Base-by-base conservation (phyloP, 1,140 invertebrate genomes). In the Penaeus japonicus region DNA sequence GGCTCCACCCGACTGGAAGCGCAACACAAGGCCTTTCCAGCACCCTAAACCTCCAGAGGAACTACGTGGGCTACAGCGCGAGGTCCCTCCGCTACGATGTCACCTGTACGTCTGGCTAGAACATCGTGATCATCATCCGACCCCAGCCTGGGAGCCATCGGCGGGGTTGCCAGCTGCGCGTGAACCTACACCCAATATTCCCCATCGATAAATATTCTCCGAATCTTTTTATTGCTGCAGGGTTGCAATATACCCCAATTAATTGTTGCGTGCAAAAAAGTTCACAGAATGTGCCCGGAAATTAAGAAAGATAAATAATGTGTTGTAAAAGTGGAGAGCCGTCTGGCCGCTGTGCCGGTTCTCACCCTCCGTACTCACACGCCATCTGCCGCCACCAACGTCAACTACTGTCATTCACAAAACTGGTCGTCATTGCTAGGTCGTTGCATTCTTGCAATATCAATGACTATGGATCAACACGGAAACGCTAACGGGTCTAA, bases 331-430 rank as follows among this genome's bases (percentile, higher is more conserved):
- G n/a, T 35, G 4, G 30, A 24, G 54, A 32, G 35, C 84, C 39
- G 65, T 81, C 32, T 81, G 70, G 47, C 27, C 59, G 53, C 65
- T 39, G 39, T 30, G 70, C 70, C 55, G 27, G 79, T 30, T 30
- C 47, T 57, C 79, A 24, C 27, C 57, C 85, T 70, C 86, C 86
- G 86, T 65, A 70, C 86, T 39, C 86, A 88, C 65, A 53, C 86
- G 86, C 86, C 86, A 88, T 88, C 86, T 88, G 73, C 80, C 81
- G 86, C 86, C 86, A 88, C 86, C 80, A 24, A 88, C 86, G 80
- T 83, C 80, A 88, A 88, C 86, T 85, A 78, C 73, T 84, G 86
- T 88, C 86, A 88, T 88, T 88, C 86, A 88, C 86, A 88, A 88
- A 88, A 83, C 86, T 88, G 81, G 86, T 88, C 80, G 86, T 88